phyloP scores from a whole-genome alignment of 2,113 vertebrate genomes.

The Eubucco bourcierii region DNA sequence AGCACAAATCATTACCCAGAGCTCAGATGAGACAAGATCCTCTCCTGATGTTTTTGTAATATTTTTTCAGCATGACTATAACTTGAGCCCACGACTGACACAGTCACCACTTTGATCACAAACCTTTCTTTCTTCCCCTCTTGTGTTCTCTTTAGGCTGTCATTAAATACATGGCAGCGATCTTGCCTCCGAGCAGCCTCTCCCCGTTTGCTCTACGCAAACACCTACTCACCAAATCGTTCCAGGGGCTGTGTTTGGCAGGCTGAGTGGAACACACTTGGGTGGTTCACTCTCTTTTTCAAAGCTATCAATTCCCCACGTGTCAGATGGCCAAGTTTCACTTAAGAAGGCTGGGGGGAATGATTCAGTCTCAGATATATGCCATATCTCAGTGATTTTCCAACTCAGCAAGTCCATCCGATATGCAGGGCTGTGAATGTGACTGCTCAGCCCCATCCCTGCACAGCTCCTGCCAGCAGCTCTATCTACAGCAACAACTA shows the following conservation, averaged over 20 bases:
- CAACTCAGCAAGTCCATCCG: not conserved
- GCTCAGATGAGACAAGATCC: not conserved
- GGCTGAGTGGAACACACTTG: not conserved
- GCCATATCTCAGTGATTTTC: not conserved
- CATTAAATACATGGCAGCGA: not conserved
- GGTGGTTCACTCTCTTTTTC: not conserved
- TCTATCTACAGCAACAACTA: not conserved
- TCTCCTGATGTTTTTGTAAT: not conserved
- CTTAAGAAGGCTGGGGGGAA: not conserved
- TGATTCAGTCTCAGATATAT: not conserved
- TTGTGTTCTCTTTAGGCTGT: not conserved
- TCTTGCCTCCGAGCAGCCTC: not conserved
- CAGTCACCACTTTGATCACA: not conserved
- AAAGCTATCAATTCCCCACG: not conserved
- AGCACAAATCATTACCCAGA: not conserved
- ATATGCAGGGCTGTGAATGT: not conserved
- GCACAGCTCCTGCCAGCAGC: not conserved
- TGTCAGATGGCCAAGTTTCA: constrained; percentile 22
- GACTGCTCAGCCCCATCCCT: not conserved
- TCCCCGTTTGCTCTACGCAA: not conserved
- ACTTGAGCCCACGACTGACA: not conserved
- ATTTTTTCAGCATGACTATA: not conserved
- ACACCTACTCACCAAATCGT: not conserved
- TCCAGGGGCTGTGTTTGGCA: not conserved
- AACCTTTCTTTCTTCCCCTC: not conserved